Conservation (phyloP, 1,140 invertebrate species). For the Andrena cerasifolii region DNA sequence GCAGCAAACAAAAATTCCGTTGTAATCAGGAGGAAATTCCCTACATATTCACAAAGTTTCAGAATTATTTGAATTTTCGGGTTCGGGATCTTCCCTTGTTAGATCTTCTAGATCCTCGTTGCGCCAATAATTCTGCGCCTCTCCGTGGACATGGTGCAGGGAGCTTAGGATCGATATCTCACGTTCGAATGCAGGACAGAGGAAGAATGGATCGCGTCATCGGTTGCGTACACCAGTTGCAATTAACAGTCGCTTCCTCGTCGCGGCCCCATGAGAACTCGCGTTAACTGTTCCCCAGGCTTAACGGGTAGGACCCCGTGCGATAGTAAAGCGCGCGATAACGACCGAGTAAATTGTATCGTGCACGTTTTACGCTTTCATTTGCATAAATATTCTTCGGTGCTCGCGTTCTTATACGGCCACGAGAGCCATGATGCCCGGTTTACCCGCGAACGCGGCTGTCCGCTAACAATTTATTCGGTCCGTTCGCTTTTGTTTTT, state of each 20-base stretch:
- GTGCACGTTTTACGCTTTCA: constrained; percentile 55
- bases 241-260: constrained; percentile 32
- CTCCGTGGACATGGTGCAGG: no score
- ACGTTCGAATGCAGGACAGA: neutral
- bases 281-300: constrained; percentile 2
- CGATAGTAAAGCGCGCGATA: constrained; percentile 45
- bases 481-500: neutral
- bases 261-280: neutral
- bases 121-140: no score
- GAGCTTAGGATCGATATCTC: no score
- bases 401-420: constrained; percentile 32
- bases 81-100: no score
- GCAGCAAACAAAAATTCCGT: no score
- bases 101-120: no score
- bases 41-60: no score
- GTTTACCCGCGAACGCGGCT: neutral
- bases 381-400: constrained; percentile 64
- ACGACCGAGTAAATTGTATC: constrained; percentile 55
- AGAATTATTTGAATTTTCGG: no score
- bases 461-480: constrained; percentile 45
- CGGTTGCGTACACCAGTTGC: constrained; percentile 2
- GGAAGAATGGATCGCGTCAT: constrained; percentile 12
- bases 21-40: no score
- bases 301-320: constrained; percentile 10
- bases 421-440: constrained; percentile 13